phyloP scores from a whole-genome alignment of 2,113 vertebrate species.

The Corydoras maculifer region DNA sequence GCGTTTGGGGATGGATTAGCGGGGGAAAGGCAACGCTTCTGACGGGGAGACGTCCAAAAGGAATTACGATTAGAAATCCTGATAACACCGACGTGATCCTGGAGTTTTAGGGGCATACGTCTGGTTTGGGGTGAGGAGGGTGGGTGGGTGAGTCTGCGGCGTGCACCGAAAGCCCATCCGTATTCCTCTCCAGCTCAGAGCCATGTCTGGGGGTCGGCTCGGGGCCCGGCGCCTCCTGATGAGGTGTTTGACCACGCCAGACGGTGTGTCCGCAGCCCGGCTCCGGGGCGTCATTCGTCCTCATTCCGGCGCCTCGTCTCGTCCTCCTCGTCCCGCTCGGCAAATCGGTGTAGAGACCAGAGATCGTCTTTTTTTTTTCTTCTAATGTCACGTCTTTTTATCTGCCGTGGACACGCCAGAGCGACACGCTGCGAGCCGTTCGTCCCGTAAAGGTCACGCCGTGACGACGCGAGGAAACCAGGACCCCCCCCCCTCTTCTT shows the following conservation, averaged over 20 bases:
- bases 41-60: constrained; percentile 59
- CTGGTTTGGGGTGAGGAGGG: neutral
- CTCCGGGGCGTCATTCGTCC: constrained; percentile 33
- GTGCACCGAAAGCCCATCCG: constrained; percentile 34
- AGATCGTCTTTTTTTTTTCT: constrained; percentile 33
- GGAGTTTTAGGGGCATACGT: constrained; percentile 14
- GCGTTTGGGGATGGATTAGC: constrained; percentile 56
- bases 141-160: constrained; percentile 15
- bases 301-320: constrained; percentile 11
- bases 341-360: constrained; percentile 36
- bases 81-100: constrained; percentile 52
- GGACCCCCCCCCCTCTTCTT: neutral
- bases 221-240: constrained; percentile 26
- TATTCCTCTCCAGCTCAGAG: constrained; percentile 26
- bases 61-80: constrained; percentile 56
- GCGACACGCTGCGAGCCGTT: constrained; percentile 16
- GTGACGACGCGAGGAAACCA: constrained; percentile 23
- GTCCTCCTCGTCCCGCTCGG: constrained; percentile 13
- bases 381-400: constrained; percentile 37
- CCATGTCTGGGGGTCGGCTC: neutral
- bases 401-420: constrained; percentile 34
- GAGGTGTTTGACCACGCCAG: constrained; percentile 36
- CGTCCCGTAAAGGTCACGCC: constrained; percentile 41
- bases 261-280: constrained; percentile 37
- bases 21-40: constrained; percentile 52